Percentiles rank a stretch among this genome's conserved stretches.
phyloP scores from a whole-genome alignment of 2,797 vertebrate genomes.

The Chrysocyon brachyurus region DNA sequence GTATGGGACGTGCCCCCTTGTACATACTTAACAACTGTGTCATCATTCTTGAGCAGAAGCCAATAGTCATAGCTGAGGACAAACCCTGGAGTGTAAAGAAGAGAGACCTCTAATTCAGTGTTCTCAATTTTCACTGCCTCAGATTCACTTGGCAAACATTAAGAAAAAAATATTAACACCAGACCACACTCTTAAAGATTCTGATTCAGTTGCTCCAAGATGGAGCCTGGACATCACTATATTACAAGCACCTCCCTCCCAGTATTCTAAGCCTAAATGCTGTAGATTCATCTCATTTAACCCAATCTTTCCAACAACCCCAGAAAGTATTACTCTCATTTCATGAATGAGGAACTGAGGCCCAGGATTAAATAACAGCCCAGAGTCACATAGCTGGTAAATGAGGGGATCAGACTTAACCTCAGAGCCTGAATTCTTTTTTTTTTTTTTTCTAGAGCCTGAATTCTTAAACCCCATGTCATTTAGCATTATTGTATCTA shows the following conservation, averaged over 20 bases:
- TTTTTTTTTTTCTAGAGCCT: not conserved
- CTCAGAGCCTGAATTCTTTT: not conserved
- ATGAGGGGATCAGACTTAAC: not conserved
- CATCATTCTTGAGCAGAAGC: slow-evolving; percentile 31
- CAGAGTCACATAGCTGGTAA: not conserved
- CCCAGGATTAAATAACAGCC: not conserved
- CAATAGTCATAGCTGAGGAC: not conserved
- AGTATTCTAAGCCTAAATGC: not conserved
- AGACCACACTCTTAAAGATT: not conserved
- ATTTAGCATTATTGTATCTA: not conserved
- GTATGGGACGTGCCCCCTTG: not conserved
- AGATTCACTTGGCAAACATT: not conserved
- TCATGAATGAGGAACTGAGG: not conserved
- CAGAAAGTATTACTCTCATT: not conserved
- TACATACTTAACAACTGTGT: not conserved
- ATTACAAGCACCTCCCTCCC: not conserved
- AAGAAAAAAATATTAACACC: not conserved
- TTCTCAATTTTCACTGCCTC: not conserved
- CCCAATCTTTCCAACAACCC: not conserved
- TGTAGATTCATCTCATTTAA: slow-evolving; percentile 4
- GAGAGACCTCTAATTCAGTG: not conserved
- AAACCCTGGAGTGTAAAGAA: not conserved
- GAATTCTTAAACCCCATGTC: not conserved
- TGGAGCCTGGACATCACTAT: not conserved
- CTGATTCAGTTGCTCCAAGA: not conserved